Evolutionary conservation across 2,113 vertebrate genomes (phyloP).

Genomic region (Hepsetus odoe): DNA sequence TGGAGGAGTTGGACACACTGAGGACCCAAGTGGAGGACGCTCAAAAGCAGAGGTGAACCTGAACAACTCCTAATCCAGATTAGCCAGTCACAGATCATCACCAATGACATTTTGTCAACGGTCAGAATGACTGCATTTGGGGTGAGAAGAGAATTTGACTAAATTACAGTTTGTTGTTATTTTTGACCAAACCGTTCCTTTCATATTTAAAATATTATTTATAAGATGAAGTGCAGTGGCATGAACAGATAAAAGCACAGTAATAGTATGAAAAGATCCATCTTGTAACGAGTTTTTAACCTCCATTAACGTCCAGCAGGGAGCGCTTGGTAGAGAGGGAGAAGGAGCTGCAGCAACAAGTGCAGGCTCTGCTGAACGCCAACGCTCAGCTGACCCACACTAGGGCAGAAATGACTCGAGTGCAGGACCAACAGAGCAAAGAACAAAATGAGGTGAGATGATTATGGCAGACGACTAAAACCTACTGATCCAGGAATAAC

Average conservation of each 20-base stretch:
- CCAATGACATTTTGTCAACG: no score
- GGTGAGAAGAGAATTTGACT: no score
- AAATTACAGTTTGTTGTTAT: no score
- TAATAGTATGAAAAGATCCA: no score
- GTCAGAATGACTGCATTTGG: no score
- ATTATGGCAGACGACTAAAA: not conserved
- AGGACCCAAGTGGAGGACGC: constrained; percentile 69
- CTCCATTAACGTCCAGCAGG: constrained; percentile 58
- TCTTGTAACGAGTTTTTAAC: no score
- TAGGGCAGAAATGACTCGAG: not conserved
- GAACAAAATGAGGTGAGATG: not conserved
- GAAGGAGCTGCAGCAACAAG: constrained; percentile 68
- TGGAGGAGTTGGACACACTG: constrained; percentile 63
- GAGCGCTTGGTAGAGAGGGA: constrained; percentile 71
- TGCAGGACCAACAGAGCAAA: not conserved
- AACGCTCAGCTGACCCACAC: not conserved
- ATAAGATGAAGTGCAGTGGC: no score
- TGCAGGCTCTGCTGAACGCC: constrained; percentile 41
- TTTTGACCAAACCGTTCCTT: no score
- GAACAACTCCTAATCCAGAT: not conserved
- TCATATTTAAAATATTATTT: no score
- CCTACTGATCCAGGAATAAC: no score
- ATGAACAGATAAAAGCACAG: no score
- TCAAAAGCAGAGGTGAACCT: constrained; percentile 71
- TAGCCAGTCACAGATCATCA: no score